These are phyloP conservation scores for Odontamblyopus lacepedii DNA, from an alignment of 2,797 vertebrate genomes.

Conservation along the genomic window DNA sequence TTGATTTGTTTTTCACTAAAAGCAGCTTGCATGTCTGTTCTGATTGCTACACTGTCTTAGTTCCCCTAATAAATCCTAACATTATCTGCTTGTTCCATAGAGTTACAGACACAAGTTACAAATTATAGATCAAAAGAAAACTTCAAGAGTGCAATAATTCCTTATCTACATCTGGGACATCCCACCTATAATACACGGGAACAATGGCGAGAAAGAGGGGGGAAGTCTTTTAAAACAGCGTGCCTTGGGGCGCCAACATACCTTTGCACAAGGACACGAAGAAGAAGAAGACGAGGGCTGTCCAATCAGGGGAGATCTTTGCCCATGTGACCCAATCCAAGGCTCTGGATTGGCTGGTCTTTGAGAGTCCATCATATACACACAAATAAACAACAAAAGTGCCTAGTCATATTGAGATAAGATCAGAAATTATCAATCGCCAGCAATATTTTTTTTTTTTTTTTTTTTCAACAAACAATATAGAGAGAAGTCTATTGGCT, in stretches of 20 bases:
- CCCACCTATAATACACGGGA: slow-evolving; percentile 71
- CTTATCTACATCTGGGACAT: slow-evolving; percentile 71
- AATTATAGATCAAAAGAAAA: slow-evolving; percentile 70
- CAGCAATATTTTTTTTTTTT: slow-evolving; percentile 69
- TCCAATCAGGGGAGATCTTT: slow-evolving; percentile 65
- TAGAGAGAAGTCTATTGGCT: slow-evolving; percentile 82
- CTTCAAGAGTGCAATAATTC: slow-evolving; percentile 72
- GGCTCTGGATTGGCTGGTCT: slow-evolving; percentile 34
- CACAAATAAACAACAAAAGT: slow-evolving; percentile 54
- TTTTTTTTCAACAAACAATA: slow-evolving; percentile 85
- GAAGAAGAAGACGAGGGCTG: slow-evolving; percentile 50
- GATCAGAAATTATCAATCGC: slow-evolving; percentile 78
- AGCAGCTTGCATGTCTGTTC: slow-evolving; percentile 46
- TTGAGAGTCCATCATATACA: slow-evolving; percentile 51
- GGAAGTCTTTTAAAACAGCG: slow-evolving; percentile 61
- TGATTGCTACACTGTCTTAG: slow-evolving; percentile 54
- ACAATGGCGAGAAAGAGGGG: slow-evolving; percentile 50
- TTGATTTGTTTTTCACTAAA: slow-evolving; percentile 54
- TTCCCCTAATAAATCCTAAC: slow-evolving; percentile 64
- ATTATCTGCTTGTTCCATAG: slow-evolving; percentile 70
- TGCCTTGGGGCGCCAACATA: slow-evolving; percentile 62
- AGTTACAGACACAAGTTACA: slow-evolving; percentile 71
- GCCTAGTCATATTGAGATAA: slow-evolving; percentile 67
- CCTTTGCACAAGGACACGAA: slow-evolving; percentile 63
- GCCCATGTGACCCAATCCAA: slow-evolving; percentile 64